phyloP scores from a whole-genome alignment of 2,888 invertebrate genomes.

The Griposia aprilina region DNA sequence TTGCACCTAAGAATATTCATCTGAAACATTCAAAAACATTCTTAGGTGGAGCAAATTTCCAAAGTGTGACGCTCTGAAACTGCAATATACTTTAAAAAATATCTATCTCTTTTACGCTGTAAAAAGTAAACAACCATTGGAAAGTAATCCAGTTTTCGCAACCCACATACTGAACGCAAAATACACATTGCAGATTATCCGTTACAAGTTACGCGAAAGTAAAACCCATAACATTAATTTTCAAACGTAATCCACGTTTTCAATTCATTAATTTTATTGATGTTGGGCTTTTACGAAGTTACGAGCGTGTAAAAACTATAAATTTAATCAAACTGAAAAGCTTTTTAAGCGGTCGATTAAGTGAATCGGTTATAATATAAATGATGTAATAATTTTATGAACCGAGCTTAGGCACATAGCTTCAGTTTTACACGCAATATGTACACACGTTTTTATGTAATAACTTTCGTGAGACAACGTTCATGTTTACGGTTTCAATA shows the following conservation, averaged over 20 bases:
- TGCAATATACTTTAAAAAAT: background rate
- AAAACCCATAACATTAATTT: slow-evolving; percentile 54
- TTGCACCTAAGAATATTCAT: too few relatives aligned
- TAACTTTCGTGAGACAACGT: slow-evolving; percentile 15
- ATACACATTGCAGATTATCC: slow-evolving; percentile 35
- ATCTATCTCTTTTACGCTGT: background rate
- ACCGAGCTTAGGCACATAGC: background rate
- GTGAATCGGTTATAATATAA: slow-evolving; percentile 29
- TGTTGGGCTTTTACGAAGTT: slow-evolving; percentile 54
- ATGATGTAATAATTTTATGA: slow-evolving; percentile 40
- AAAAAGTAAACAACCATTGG: background rate
- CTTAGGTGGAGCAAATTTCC: too few relatives aligned
- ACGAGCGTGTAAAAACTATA: slow-evolving; percentile 59
- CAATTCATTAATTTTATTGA: slow-evolving; percentile 64
- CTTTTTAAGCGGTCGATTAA: slow-evolving; percentile 45
- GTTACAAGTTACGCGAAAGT: slow-evolving; percentile 34
- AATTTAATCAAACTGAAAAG: slow-evolving; percentile 58
- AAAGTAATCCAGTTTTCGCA: slow-evolving; percentile 3
- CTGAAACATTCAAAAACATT: too few relatives aligned
- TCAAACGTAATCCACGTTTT: slow-evolving; percentile 62
- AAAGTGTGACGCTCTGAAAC: background rate
- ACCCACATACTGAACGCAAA: slow-evolving; percentile 18
- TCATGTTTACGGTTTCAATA: slow-evolving; percentile 2
- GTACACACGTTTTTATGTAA: slow-evolving; percentile 16
- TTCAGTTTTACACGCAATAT: slow-evolving; percentile 21